A percentile compares a stretch with the other conserved stretches of the same genome.
These are phyloP conservation scores for Anolis apletophallus DNA, from an alignment of 2,797 vertebrate genomes.

Conservation along the genomic window DNA sequence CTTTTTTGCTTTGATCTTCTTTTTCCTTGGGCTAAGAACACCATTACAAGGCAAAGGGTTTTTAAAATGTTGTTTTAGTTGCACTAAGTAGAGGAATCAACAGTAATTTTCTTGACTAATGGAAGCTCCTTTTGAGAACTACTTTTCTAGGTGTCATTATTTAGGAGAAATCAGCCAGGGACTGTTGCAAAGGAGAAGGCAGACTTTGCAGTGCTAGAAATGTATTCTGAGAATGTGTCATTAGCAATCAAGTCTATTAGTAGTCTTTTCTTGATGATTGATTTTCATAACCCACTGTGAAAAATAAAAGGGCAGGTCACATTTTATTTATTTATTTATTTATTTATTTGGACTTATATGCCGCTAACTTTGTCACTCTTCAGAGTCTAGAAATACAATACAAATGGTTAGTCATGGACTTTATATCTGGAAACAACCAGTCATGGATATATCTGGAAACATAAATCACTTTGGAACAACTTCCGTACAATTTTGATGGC, in stretches of 20 bases:
- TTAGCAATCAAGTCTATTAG: neutral
- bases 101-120: conserved; percentile 14
- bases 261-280: neutral
- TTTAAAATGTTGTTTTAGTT: conserved; percentile 16
- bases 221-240: neutral
- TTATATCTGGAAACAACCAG: too few species aligned
- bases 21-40: neutral
- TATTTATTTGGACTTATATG: too few species aligned
- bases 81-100: neutral
- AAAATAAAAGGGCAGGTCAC: neutral
- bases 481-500: neutral
- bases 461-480: neutral
- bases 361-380: too few species aligned
- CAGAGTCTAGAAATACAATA: too few species aligned
- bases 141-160: too few species aligned
- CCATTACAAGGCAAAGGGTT: neutral
- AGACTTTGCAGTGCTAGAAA: neutral
- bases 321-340: too few species aligned
- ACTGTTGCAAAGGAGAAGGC: too few species aligned
- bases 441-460: neutral
- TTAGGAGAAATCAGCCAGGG: neutral
- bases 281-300: neutral
- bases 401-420: too few species aligned
- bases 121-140: conserved; percentile 12
- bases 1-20: neutral